phyloP scores from a whole-genome alignment of 2,797 vertebrate genomes.

The Anguilla megastoma region DNA sequence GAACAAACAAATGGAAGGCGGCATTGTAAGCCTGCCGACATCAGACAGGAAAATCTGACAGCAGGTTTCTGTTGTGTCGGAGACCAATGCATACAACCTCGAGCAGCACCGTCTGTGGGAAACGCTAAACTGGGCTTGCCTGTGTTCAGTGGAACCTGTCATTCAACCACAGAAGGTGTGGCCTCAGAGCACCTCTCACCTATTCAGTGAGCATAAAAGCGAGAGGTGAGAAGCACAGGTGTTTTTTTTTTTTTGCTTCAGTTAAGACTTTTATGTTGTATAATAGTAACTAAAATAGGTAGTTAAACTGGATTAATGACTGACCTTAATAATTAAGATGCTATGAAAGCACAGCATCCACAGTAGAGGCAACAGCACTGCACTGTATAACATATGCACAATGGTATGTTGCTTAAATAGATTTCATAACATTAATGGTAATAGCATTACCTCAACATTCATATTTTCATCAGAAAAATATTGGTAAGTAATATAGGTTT shows the following conservation, averaged over 20 bases:
- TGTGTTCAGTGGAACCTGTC: neutral
- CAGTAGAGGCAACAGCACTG: no score
- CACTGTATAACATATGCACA: neutral
- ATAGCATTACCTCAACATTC: neutral
- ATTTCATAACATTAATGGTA: neutral
- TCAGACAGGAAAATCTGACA: neutral
- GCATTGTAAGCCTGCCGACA: neutral
- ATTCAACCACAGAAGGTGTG: neutral
- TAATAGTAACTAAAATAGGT: neutral
- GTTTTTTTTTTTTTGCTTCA: neutral
- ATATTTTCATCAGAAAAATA: neutral
- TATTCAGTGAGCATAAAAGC: neutral
- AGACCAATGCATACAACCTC: neutral
- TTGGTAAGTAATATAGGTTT: neutral
- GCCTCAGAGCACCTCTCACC: neutral
- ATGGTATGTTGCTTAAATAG: neutral
- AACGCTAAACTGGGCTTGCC: neutral
- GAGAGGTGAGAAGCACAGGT: neutral
- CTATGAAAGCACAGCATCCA: neutral
- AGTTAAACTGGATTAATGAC: neutral
- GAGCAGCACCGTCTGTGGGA: no score
- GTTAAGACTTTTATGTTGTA: neutral
- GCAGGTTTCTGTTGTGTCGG: neutral
- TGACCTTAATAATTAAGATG: conserved; percentile 13
- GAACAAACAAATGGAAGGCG: neutral